phyloP scores from a whole-genome alignment of 2,113 vertebrate species.

The Chaetodon trifascialis region DNA sequence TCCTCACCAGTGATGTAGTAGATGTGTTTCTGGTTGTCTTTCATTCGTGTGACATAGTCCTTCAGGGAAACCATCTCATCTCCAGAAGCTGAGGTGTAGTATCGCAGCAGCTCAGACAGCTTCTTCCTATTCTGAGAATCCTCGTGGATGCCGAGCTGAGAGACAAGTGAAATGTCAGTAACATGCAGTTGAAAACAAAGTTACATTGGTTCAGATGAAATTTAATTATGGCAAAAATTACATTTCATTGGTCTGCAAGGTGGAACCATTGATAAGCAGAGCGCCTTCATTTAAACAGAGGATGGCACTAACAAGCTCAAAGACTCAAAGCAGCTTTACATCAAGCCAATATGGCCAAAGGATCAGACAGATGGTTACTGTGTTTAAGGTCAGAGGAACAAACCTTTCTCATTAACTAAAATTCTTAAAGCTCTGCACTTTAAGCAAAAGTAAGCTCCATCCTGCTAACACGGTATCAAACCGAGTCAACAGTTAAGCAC shows the following conservation, averaged over 20 bases:
- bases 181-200: not conserved
- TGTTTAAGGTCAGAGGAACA: conserved; percentile 17
- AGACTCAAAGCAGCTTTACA: conserved; percentile 53
- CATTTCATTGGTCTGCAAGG: not conserved
- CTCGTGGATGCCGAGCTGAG: conserved; percentile 96
- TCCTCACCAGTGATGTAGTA: conserved; percentile 96
- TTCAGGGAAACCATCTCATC: conserved; percentile 98
- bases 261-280: not conserved
- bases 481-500: not conserved
- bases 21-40: conserved; percentile 97
- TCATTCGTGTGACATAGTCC: conserved; percentile 97
- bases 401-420: not conserved
- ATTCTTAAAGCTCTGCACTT: not conserved
- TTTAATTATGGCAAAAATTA: not conserved
- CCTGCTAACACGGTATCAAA: not conserved
- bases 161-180: not conserved
- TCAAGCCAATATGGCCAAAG: conserved; percentile 31
- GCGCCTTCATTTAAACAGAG: conserved; percentile 1
- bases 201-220: not conserved
- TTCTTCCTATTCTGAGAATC: conserved; percentile 97
- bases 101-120: conserved; percentile 92
- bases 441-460: not conserved
- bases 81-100: conserved; percentile 94
- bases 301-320: conserved; percentile 19
- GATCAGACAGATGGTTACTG: conserved; percentile 46